Percentiles rank a stretch among this genome's conserved stretches.
These are phyloP conservation scores for Gallinago solitaria DNA, from an alignment of 2,797 vertebrate genomes.

Conservation along the genomic window DNA sequence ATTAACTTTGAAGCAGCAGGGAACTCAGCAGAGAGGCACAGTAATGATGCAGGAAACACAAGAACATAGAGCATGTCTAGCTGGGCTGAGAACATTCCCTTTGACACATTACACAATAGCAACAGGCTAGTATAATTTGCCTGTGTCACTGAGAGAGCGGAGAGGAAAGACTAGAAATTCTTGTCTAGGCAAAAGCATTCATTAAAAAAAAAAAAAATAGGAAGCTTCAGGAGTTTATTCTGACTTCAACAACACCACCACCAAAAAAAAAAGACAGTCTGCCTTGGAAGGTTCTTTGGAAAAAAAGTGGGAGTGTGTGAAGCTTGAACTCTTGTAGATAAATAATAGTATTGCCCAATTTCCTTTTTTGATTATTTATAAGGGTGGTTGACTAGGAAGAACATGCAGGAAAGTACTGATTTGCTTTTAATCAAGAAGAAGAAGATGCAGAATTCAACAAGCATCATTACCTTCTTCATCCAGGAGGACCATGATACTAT, in stretches of 20 bases:
- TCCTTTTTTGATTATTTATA: neutral
- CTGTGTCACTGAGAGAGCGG: neutral
- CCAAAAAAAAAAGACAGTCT: neutral
- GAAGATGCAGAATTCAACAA: neutral
- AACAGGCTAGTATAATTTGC: slow-evolving; percentile 53
- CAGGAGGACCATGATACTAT: slow-evolving; percentile 92
- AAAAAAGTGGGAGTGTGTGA: neutral
- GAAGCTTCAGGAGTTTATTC: neutral
- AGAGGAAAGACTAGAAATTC: slow-evolving; percentile 43
- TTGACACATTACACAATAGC: slow-evolving; percentile 70
- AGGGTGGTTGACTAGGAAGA: neutral
- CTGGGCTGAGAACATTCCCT: slow-evolving; percentile 64
- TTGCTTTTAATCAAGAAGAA: neutral
- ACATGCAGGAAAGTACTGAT: neutral
- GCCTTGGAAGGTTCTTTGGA: neutral
- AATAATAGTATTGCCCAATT: neutral
- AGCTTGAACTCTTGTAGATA: neutral
- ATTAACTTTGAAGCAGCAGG: slow-evolving; percentile 70
- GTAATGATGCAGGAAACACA: slow-evolving; percentile 71
- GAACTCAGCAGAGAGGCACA: slow-evolving; percentile 55
- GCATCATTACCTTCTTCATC: slow-evolving; percentile 82
- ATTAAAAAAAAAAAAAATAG: neutral
- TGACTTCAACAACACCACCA: neutral
- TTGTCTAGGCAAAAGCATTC: neutral
- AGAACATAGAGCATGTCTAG: slow-evolving; percentile 60